Conservation (phyloP, 2,888 invertebrate species). For the Mythimna lalbum region DNA sequence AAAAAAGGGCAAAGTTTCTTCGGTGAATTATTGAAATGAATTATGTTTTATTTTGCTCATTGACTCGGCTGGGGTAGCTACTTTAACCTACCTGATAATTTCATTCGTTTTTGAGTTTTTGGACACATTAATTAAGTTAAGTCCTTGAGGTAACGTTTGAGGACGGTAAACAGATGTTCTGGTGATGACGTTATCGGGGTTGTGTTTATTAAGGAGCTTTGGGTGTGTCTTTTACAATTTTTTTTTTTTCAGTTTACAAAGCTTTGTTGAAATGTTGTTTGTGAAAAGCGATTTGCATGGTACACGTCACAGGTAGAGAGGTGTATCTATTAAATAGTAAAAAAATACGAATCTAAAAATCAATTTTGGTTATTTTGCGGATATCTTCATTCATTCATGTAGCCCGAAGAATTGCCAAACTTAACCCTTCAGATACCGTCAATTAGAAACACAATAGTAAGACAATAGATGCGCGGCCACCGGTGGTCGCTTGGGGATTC, state of each 20-base stretch:
- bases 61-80: conserved; percentile 67
- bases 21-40: conserved; percentile 82
- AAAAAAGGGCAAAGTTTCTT: conserved; percentile 78
- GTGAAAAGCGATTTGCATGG: neutral
- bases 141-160: conserved; percentile 22
- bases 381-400: too few relatives aligned
- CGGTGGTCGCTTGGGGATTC: too few relatives aligned
- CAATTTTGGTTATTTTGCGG: too few relatives aligned
- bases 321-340: neutral
- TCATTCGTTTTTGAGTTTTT: conserved; percentile 69
- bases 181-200: conserved; percentile 2
- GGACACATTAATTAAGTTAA: conserved; percentile 71
- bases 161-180: conserved; percentile 24
- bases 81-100: conserved; percentile 61
- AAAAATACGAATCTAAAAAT: too few relatives aligned
- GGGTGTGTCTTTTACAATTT: conserved; percentile 1
- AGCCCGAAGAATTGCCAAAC: too few relatives aligned
- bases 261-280: neutral
- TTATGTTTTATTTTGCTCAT: conserved; percentile 83
- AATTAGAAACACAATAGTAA: too few relatives aligned
- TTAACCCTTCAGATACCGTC: too few relatives aligned
- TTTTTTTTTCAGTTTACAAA: conserved; percentile 5
- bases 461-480: too few relatives aligned
- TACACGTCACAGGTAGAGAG: neutral
- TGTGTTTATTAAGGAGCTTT: neutral